These are phyloP conservation scores for Scrobipalpa costella DNA, from an alignment of 2,888 invertebrate species.

Conservation along the genomic window DNA sequence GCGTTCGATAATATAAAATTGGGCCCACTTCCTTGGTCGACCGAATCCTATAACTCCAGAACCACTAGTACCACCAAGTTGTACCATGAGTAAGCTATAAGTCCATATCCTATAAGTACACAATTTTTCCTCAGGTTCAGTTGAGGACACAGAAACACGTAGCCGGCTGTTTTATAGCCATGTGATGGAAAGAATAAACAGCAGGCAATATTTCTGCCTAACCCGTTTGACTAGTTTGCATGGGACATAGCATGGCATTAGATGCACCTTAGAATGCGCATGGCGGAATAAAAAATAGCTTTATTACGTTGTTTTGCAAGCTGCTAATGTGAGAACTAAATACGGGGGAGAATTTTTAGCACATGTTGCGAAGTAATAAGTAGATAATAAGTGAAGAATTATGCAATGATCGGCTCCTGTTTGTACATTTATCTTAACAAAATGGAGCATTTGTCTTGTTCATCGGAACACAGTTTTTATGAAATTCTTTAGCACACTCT, in stretches of 20 bases:
- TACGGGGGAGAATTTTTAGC: background rate
- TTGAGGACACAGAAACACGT: background rate
- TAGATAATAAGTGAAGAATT: no score
- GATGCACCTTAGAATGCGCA: conserved; percentile 21
- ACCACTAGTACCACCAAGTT: no score
- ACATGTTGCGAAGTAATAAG: background rate
- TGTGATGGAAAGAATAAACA: conserved; percentile 6
- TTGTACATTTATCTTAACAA: no score
- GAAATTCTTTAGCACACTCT: no score
- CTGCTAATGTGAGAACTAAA: conserved; percentile 6
- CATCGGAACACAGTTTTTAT: no score
- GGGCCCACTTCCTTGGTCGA: no score
- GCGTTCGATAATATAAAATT: no score
- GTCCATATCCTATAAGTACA: no score
- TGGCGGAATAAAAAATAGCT: conserved; percentile 24
- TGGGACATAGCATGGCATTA: conserved; percentile 1
- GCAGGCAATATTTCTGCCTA: background rate
- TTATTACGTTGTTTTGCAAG: background rate
- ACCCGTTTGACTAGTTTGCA: conserved; percentile 16
- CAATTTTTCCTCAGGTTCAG: background rate
- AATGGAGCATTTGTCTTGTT: no score
- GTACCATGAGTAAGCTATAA: no score
- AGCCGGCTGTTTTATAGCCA: background rate
- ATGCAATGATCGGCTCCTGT: no score
- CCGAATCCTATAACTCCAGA: no score